A percentile compares a stretch with the other conserved stretches of the same genome.
These are phyloP conservation scores for Cloeon dipterum DNA, from an alignment of 2,888 invertebrate species.

Conservation along the genomic window DNA sequence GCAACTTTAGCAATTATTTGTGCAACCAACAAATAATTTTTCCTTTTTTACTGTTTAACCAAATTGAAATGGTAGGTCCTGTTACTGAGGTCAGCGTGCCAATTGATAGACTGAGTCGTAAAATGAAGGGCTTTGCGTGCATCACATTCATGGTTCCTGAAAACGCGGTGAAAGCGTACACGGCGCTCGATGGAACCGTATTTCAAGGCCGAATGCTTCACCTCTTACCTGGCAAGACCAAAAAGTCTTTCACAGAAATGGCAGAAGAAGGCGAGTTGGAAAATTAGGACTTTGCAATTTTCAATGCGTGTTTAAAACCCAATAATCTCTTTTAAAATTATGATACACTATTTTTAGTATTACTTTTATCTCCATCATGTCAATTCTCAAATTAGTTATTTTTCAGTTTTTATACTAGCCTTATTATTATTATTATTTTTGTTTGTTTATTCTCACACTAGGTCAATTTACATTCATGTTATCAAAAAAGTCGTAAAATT, in stretches of 20 bases:
- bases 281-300: too few relatives aligned
- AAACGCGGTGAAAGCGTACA: conserved; percentile 74
- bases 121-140: conserved; percentile 60
- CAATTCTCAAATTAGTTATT: not conserved
- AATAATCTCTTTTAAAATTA: too few relatives aligned
- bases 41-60: conserved; percentile 3
- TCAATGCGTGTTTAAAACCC: too few relatives aligned
- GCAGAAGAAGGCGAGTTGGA: conserved; percentile 15
- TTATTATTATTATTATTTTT: too few relatives aligned
- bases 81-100: conserved; percentile 74
- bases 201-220: conserved; percentile 87
- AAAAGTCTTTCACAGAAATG: conserved; percentile 19
- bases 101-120: conserved; percentile 55
- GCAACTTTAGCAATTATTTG: not conserved
- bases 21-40: not conserved
- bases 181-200: conserved; percentile 69
- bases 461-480: too few relatives aligned
- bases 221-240: conserved; percentile 64
- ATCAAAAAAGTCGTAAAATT: too few relatives aligned
- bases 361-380: too few relatives aligned
- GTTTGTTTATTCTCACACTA: too few relatives aligned
- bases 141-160: conserved; percentile 88
- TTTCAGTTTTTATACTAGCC: not conserved
- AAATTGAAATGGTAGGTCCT: conserved; percentile 54
- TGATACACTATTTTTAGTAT: too few relatives aligned